These are phyloP conservation scores for Bufo gargarizans DNA, from an alignment of 2,113 vertebrate species.

Conservation along the genomic window DNA sequence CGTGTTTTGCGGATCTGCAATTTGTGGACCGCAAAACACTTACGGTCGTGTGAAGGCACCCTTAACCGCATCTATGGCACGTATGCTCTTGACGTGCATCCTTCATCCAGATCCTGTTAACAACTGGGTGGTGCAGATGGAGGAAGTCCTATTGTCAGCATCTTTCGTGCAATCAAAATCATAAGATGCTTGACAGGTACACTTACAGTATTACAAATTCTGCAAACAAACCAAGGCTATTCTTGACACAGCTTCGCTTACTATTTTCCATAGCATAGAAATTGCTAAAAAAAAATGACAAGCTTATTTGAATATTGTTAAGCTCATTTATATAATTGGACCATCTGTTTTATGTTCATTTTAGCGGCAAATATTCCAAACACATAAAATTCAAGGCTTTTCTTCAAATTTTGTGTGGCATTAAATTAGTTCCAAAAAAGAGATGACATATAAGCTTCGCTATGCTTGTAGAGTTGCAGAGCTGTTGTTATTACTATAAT, in stretches of 20 bases:
- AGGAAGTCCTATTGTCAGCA: background rate
- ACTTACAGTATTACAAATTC: background rate
- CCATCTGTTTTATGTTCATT: background rate
- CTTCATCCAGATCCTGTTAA: background rate
- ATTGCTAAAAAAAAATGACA: background rate
- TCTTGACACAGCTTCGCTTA: background rate
- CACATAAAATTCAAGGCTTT: background rate
- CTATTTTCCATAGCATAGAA: background rate
- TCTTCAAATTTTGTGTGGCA: background rate
- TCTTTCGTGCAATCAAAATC: background rate
- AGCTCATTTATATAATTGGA: background rate
- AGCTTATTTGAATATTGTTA: background rate
- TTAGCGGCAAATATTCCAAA: background rate
- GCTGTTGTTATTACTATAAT: constrained; percentile 14
- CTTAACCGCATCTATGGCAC: background rate
- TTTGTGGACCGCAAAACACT: no score
- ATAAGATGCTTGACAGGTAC: background rate
- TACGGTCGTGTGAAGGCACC: no score
- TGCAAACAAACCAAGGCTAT: background rate
- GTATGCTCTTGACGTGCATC: background rate
- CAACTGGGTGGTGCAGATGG: background rate
- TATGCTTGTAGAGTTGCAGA: constrained; percentile 22
- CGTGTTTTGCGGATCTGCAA: no score
- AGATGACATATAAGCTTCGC: constrained; percentile 21
- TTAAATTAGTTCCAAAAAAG: constrained; percentile 15